Percentiles rank a stretch among this genome's conserved stretches.
Evolutionary conservation across 2,113 vertebrate genomes (phyloP).

Genomic region (Pandion haliaetus): DNA sequence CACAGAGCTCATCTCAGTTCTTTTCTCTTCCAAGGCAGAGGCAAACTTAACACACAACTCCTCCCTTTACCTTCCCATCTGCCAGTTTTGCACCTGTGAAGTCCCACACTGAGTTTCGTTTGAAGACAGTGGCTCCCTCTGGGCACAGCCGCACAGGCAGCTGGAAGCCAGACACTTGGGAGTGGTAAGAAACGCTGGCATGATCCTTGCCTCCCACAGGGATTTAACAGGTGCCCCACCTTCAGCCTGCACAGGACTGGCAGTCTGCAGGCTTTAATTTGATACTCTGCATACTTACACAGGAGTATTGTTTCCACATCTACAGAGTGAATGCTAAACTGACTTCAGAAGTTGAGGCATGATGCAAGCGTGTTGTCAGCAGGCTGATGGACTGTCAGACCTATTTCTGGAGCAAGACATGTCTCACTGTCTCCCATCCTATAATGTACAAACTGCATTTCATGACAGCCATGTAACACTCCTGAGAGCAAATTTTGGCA

Average conservation of each 20-base stretch:
- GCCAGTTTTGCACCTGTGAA: background rate
- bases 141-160: background rate
- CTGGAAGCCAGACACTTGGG: background rate
- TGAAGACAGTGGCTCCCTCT: rapidly evolving
- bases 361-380: background rate
- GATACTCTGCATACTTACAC: background rate
- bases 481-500: slow-evolving; percentile 32
- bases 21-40: background rate
- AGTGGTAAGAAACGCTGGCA: rapidly evolving
- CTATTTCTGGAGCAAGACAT: slow-evolving; percentile 7
- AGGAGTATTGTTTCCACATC: background rate
- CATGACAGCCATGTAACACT: slow-evolving; percentile 40
- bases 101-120: background rate
- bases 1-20: background rate
- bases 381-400: background rate
- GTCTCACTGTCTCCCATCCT: background rate
- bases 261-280: background rate
- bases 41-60: background rate
- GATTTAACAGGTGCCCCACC: background rate
- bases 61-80: background rate
- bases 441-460: slow-evolving; percentile 27
- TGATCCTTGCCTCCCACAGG: background rate
- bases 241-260: background rate
- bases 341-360: background rate
- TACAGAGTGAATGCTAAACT: background rate